These are phyloP conservation scores for Drosophila nigrodunni DNA, from an alignment of 1,140 invertebrate species.

Conservation along the genomic window DNA sequence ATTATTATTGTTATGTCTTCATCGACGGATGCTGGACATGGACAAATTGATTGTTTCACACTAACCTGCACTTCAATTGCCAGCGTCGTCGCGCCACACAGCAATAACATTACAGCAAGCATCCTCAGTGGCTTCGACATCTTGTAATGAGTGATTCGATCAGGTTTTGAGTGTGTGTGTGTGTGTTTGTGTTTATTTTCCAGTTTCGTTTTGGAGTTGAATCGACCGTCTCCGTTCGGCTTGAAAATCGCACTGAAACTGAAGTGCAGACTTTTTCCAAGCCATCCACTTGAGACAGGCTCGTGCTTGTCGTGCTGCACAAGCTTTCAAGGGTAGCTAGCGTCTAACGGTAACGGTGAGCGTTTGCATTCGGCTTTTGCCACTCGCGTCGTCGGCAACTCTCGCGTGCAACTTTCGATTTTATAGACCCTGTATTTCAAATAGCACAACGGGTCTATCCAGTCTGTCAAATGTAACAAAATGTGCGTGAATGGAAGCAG, in stretches of 20 bases:
- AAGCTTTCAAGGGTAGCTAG: conserved; percentile 78
- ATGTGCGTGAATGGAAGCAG: too few relatives aligned
- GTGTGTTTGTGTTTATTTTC: neutral
- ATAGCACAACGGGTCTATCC: too few relatives aligned
- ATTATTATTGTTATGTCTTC: conserved; percentile 9
- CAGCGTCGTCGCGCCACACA: conserved; percentile 51
- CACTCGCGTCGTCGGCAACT: conserved; percentile 12
- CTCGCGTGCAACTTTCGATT: conserved; percentile 60
- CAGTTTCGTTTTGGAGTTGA: conserved; percentile 19
- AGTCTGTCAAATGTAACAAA: too few relatives aligned
- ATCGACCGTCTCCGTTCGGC: conserved; percentile 61
- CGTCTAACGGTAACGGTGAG: conserved; percentile 34
- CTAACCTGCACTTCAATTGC: conserved; percentile 74
- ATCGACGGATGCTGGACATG: conserved; percentile 6
- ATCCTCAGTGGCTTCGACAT: conserved; percentile 37
- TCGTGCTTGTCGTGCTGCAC: conserved; percentile 12
- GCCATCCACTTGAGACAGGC: conserved; percentile 54
- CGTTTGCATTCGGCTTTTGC: conserved; percentile 7
- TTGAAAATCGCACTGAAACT: conserved; percentile 76
- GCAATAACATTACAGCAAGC: conserved; percentile 44
- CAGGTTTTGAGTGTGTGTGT: neutral
- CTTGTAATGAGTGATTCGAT: conserved; percentile 10
- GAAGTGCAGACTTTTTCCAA: conserved; percentile 70
- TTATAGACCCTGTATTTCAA: conserved; percentile 12
- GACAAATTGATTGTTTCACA: conserved; percentile 27